Evolutionary conservation across 1,140 invertebrate species (phyloP), one percentile per base, ranked within the genome.

Genomic region (Papilio polytes): DNA sequence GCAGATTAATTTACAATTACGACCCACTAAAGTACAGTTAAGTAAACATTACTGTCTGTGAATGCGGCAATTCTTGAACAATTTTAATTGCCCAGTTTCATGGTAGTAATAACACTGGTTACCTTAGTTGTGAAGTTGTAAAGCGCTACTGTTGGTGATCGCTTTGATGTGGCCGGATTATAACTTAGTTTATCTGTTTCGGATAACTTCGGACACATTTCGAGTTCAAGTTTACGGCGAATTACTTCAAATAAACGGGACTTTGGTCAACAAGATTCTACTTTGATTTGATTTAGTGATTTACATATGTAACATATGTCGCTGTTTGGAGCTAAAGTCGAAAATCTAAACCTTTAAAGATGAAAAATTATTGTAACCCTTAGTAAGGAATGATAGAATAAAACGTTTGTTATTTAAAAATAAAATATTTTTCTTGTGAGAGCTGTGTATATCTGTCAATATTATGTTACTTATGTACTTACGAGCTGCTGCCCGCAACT

Each of bases 181-280:
- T 70, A 70, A 70, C 63, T 70, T 70, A 70, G 63, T 70, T 70
- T 70, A 31, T 70, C 63, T 70, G 63, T 70, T 70, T 70, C 26
- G 26, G 63, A 31, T 70, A 70, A 70, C 63, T 70, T 70, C 26
- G 63, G 22, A 13, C 59, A 26, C 1, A 70, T 70, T 70, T 70
- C 22, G 4, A 70, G 63, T 70, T 70, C 20, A 70, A 26, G 63
- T 66, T 66, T 31, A 66, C 63, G 63, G 63, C 3, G 63, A 70
- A 36, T 70, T 70, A 20, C 22, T 70, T 70, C 63, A 31, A 63
- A 26, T 63, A 63, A 63, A 70, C 26, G 31, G 10, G 22, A 22
- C 26, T 31, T 31, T 31, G 26, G 63, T 70, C 26, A 31, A 26
- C 26, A 26, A 70, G 63, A 70, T 63, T 63, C 31, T 31, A 70